A percentile compares a stretch with the other conserved stretches of the same genome.
phyloP scores from a whole-genome alignment of 2,113 vertebrate genomes.

The Dasyurus viverrinus region DNA sequence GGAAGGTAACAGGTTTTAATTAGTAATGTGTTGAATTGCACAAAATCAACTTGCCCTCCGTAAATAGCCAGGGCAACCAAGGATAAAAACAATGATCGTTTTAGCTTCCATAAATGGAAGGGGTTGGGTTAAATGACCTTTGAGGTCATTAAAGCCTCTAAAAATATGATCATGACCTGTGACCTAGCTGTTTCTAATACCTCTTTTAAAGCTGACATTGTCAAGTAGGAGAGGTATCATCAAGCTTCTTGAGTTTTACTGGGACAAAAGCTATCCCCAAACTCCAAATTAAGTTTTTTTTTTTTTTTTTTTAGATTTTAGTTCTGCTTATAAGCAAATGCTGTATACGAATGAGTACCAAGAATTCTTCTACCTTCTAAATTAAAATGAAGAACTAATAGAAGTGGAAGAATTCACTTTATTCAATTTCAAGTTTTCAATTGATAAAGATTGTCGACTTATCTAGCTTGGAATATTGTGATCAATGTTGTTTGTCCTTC shows the following conservation, averaged over 20 bases:
- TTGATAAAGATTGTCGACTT: too few species aligned
- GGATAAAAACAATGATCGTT: background rate
- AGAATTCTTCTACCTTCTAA: background rate
- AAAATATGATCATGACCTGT: background rate
- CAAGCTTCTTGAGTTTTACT: background rate
- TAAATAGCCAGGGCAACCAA: conserved; percentile 61
- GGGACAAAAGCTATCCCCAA: background rate
- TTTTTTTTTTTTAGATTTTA: background rate
- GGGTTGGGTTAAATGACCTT: background rate
- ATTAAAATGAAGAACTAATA: background rate
- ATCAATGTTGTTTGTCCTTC: too few species aligned
- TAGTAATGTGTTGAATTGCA: conserved; percentile 62
- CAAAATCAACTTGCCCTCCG: conserved; percentile 65
- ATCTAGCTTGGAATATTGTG: too few species aligned
- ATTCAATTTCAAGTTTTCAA: background rate
- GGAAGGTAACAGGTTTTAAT: conserved; percentile 72
- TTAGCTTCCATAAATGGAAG: background rate
- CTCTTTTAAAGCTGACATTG: background rate
- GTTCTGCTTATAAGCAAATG: background rate
- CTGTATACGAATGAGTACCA: background rate
- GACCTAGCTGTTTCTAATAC: background rate
- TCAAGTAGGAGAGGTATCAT: background rate
- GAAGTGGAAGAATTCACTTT: background rate
- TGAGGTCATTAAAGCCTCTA: background rate
- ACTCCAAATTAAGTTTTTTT: background rate